A percentile compares a stretch with the other conserved stretches of the same genome.
Conservation (phyloP, 2,888 invertebrate genomes). For the Julus scanicus region DNA sequence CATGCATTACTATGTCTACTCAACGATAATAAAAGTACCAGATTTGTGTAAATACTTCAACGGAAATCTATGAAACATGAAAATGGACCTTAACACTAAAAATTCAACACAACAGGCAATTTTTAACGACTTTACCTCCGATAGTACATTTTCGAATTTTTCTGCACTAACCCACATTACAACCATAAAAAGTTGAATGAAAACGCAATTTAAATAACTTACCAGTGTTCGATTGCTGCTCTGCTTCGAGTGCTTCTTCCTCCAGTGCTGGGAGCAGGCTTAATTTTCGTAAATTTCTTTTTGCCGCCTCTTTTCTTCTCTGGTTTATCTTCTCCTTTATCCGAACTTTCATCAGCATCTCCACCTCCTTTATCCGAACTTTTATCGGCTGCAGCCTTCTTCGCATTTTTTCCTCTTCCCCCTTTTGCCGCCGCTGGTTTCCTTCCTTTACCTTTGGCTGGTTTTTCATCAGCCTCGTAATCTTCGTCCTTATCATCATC, state of each 20-base stretch:
- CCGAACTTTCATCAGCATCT: constrained; percentile 22
- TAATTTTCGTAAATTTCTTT: neutral
- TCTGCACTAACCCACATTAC: too few species aligned
- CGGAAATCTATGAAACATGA: too few species aligned
- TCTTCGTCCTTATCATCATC: constrained; percentile 29
- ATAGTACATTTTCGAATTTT: too few species aligned
- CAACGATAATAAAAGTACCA: too few species aligned
- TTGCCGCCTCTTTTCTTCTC: constrained; percentile 44
- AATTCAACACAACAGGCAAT: too few species aligned
- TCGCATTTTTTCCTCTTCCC: neutral
- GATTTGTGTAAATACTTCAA: too few species aligned
- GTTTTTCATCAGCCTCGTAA: neutral
- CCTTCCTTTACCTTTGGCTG: neutral
- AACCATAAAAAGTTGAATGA: too few species aligned
- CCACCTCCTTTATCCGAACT: constrained; percentile 26
- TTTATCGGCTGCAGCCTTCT: neutral
- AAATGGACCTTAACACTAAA: too few species aligned
- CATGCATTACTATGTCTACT: too few species aligned
- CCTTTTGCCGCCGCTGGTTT: constrained; percentile 16
- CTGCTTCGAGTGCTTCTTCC: constrained; percentile 36
- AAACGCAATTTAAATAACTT: neutral
- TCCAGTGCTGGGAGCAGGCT: neutral
- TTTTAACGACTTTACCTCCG: too few species aligned
- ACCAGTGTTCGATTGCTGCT: constrained; percentile 54
- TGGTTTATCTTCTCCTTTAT: constrained; percentile 22